Conservation (phyloP, 2,113 vertebrate species). For the Sporophila hypoxantha region DNA sequence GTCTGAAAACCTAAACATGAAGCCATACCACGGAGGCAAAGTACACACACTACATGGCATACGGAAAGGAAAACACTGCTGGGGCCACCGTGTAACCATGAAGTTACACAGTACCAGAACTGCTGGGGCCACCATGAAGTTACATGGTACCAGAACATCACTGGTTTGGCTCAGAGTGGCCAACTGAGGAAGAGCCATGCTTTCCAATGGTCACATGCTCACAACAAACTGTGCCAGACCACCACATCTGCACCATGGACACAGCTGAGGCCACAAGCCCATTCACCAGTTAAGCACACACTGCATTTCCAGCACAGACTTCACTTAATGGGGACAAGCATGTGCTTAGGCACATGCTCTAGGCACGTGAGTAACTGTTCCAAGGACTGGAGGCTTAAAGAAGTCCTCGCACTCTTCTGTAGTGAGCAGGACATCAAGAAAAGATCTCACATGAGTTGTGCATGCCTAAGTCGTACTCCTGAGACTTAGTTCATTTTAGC, state of each 20-base stretch:
- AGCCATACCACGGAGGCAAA: neutral
- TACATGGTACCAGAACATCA: rapidly evolving
- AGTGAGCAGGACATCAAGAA: neutral
- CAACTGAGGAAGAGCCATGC: neutral
- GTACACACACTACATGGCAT: neutral
- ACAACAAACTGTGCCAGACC: neutral
- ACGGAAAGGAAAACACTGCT: neutral
- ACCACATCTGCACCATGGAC: neutral
- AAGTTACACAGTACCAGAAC: neutral
- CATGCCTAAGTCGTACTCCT: neutral
- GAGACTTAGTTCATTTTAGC: neutral
- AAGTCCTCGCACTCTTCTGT: neutral
- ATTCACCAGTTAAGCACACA: conserved; percentile 4
- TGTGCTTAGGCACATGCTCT: neutral
- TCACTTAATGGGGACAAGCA: neutral
- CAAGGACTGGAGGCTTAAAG: neutral
- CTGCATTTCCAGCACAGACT: neutral
- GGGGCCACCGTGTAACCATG: neutral
- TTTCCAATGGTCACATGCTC: neutral
- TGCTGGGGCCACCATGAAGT: neutral
- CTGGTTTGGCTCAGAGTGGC: neutral
- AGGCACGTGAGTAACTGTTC: neutral
- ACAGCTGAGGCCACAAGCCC: neutral
- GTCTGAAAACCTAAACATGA: neutral
- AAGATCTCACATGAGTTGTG: neutral